phyloP scores from a whole-genome alignment of 1,140 invertebrate genomes.

The Drosophila tsacasi region DNA sequence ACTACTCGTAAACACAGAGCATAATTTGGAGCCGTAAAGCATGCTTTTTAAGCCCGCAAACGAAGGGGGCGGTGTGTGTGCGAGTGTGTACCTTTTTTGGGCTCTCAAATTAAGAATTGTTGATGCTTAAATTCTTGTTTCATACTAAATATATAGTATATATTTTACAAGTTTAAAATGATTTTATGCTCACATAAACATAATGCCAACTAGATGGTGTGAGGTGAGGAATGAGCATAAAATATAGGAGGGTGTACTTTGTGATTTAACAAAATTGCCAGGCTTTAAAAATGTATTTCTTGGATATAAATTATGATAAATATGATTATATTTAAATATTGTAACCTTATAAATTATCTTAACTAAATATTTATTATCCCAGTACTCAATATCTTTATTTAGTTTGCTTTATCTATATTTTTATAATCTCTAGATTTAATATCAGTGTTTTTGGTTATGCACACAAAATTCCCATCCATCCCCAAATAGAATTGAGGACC shows the following conservation, averaged over 20 bases:
- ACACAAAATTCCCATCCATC: not conserved
- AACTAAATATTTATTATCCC: too few species aligned
- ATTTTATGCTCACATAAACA: conserved; percentile 2
- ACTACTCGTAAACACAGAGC: conserved; percentile 17
- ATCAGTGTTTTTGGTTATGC: not conserved
- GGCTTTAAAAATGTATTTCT: not conserved
- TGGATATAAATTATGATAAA: too few species aligned
- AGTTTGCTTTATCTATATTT: not conserved
- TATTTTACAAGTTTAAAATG: conserved; percentile 9
- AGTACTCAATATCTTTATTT: too few species aligned
- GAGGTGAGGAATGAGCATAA: not conserved
- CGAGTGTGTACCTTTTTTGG: not conserved
- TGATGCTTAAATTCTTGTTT: not conserved
- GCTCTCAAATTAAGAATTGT: conserved; percentile 11
- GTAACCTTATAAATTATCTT: too few species aligned
- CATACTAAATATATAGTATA: not conserved
- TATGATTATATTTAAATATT: too few species aligned
- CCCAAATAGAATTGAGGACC: too few species aligned
- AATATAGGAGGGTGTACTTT: not conserved
- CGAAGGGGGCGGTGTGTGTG: not conserved
- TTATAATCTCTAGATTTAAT: not conserved
- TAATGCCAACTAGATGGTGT: not conserved
- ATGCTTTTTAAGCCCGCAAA: not conserved
- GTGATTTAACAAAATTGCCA: not conserved
- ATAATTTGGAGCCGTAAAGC: conserved; percentile 7